Percentiles rank a stretch among this genome's conserved stretches.
Evolutionary conservation across 1,140 invertebrate species (phyloP).

Genomic region (Formica selysi): DNA sequence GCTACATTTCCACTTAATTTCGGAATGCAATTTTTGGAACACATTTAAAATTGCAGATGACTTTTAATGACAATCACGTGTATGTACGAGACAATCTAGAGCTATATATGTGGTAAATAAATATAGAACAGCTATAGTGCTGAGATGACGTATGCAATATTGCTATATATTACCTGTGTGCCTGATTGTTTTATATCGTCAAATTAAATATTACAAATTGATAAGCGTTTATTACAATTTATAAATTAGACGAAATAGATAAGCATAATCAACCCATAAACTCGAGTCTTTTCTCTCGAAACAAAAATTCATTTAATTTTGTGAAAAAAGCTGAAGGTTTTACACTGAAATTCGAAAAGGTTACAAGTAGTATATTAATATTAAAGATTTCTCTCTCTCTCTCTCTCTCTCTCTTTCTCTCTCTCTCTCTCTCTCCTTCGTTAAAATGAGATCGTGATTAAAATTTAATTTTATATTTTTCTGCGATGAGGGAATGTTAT

Average conservation of each 20-base stretch:
- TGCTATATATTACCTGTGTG: not conserved
- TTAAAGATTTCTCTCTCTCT: not conserved
- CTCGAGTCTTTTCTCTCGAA: not conserved
- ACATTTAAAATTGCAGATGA: not conserved
- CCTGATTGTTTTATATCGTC: not conserved
- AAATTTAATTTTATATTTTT: not conserved
- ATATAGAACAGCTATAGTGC: not conserved
- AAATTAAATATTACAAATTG: not conserved
- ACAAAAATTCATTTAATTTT: not conserved
- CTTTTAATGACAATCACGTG: no score
- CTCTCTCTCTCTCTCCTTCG: no score
- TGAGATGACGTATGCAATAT: not conserved
- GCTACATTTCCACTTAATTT: no score
- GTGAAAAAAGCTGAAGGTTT: not conserved
- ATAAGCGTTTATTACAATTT: not conserved
- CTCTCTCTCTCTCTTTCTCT: no score
- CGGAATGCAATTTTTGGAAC: not conserved
- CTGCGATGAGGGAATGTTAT: not conserved
- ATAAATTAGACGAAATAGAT: conserved; percentile 2
- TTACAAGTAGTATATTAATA: conserved; percentile 5
- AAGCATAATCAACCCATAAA: not conserved
- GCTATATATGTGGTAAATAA: conserved; percentile 12
- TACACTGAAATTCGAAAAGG: no score
- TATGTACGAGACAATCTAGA: no score
- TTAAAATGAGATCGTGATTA: not conserved